Percentiles rank a stretch among this genome's conserved stretches.
phyloP scores from a whole-genome alignment of 2,113 vertebrate genomes.

The Albula glossodonta region DNA sequence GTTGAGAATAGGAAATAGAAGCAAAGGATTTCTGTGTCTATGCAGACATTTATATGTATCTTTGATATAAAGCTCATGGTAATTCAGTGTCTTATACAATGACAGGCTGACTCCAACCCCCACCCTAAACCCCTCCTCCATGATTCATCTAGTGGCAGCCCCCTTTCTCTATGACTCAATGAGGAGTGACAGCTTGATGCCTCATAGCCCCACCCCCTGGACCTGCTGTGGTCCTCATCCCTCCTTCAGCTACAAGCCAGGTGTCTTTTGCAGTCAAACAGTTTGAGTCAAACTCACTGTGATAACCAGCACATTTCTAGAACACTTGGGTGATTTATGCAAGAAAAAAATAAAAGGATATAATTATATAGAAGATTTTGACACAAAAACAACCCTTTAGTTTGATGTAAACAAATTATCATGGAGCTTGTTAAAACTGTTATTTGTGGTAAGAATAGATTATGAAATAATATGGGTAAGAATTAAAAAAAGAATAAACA shows the following conservation, averaged over 20 bases:
- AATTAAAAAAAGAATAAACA: not conserved
- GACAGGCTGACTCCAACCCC: not conserved
- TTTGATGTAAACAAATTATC: too few relatives aligned
- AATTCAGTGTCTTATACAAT: not conserved
- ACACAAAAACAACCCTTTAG: too few relatives aligned
- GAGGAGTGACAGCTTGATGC: not conserved
- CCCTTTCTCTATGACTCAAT: not conserved
- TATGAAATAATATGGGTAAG: not conserved
- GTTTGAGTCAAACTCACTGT: not conserved
- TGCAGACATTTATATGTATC: not conserved
- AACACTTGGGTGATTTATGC: not conserved
- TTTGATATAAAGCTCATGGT: not conserved
- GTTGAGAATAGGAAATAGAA: too few relatives aligned
- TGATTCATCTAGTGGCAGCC: not conserved
- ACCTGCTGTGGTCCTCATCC: too few relatives aligned
- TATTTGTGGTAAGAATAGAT: too few relatives aligned
- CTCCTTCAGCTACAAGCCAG: too few relatives aligned
- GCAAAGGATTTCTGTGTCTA: too few relatives aligned
- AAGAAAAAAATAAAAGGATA: too few relatives aligned
- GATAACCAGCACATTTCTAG: not conserved
- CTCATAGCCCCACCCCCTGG: not conserved
- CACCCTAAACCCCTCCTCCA: not conserved
- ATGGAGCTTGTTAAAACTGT: too few relatives aligned
- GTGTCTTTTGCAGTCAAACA: not conserved
- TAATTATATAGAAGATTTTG: too few relatives aligned